Percentiles rank a stretch among this genome's conserved stretches.
These are phyloP conservation scores for Argyresthia goedartella DNA, from an alignment of 2,888 invertebrate genomes.

Conservation along the genomic window DNA sequence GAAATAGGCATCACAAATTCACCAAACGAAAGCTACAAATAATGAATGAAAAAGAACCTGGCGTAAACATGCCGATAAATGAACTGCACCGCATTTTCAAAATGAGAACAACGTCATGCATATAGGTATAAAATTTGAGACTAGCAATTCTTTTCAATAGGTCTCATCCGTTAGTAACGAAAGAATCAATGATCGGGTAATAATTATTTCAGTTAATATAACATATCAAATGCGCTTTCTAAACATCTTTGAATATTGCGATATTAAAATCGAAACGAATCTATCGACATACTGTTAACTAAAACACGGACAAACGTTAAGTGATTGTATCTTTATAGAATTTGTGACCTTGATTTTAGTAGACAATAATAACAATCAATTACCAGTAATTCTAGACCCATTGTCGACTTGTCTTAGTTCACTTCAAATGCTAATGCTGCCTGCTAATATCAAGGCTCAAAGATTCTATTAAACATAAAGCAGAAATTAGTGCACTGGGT, in stretches of 20 bases:
- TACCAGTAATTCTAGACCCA: background rate
- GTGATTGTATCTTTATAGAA: background rate
- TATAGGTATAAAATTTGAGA: slow-evolving; percentile 39
- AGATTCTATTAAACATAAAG: slow-evolving; percentile 1
- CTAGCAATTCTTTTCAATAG: slow-evolving; percentile 55
- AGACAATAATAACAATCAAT: background rate
- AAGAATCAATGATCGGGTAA: background rate
- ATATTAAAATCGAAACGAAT: too few species aligned
- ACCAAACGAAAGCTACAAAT: too few species aligned
- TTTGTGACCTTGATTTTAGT: slow-evolving; percentile 7
- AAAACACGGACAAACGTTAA: background rate
- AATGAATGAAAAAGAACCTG: too few species aligned
- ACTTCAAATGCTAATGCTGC: background rate
- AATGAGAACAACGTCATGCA: too few species aligned
- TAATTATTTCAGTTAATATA: too few species aligned
- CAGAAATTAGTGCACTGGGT: slow-evolving; percentile 27
- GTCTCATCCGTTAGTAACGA: slow-evolving; percentile 21
- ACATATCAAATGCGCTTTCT: too few species aligned
- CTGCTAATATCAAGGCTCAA: background rate
- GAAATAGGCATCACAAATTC: too few species aligned
- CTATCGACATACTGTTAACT: background rate
- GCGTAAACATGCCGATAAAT: too few species aligned
- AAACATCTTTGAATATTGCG: too few species aligned
- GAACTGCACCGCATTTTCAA: too few species aligned
- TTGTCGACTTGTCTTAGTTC: background rate